A percentile compares a stretch with the other conserved stretches of the same genome.
Evolutionary conservation across 2,888 invertebrate genomes (phyloP).

Genomic region (Netelia inedita): DNA sequence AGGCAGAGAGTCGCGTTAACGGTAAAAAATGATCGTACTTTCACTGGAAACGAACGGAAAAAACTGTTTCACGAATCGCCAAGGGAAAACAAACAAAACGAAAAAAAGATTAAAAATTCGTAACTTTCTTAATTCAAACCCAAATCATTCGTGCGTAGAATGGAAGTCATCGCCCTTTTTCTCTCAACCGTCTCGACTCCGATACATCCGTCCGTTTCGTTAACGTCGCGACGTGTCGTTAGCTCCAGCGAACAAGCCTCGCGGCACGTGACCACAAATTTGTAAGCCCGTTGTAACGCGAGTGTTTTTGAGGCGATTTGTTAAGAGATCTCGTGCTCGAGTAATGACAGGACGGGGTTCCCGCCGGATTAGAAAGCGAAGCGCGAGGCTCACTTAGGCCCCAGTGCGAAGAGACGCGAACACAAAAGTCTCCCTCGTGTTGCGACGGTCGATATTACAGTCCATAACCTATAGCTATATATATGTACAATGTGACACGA

Average conservation of each 20-base stretch:
- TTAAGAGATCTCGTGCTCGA: background rate
- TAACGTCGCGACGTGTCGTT: background rate
- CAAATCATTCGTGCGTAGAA: constrained; percentile 42
- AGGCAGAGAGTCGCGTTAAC: background rate
- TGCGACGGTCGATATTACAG: constrained; percentile 35
- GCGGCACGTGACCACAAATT: background rate
- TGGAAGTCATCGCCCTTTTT: constrained; percentile 29
- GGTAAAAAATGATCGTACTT: constrained; percentile 49
- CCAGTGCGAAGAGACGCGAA: background rate
- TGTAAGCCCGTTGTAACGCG: background rate
- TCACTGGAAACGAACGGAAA: constrained; percentile 51
- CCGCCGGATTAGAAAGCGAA: constrained; percentile 47
- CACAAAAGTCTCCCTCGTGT: constrained; percentile 4
- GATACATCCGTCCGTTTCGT: constrained; percentile 5
- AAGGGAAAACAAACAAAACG: constrained; percentile 26
- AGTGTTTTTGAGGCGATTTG: constrained; percentile 15
- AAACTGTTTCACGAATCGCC: constrained; percentile 17
- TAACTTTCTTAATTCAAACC: constrained; percentile 47
- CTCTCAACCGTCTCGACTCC: background rate
- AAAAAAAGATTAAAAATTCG: constrained; percentile 4
- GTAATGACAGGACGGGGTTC: constrained; percentile 1
- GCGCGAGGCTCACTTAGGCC: background rate
- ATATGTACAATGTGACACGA: too few species aligned
- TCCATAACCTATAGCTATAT: too few species aligned
- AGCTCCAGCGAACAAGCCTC: background rate